Evolutionary conservation across 2,113 vertebrate genomes (phyloP), one percentile per base, ranked within the genome.

Genomic region (Sakesphorus luctuosus): DNA sequence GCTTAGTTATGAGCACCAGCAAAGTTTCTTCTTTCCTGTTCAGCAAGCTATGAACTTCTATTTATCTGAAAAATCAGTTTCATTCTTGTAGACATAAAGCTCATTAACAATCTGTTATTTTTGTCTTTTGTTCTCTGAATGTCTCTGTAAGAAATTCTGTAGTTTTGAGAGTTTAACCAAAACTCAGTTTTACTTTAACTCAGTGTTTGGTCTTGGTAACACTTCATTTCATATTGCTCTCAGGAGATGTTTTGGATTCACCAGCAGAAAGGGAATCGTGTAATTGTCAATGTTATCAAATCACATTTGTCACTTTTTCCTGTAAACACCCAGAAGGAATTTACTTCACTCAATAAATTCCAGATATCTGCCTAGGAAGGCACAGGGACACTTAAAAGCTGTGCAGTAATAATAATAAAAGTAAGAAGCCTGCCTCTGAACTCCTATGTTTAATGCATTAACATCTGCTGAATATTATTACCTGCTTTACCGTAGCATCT

Each of bases 261-360:
- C 40, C 69, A 72, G 49, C 36, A 76, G 55, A 84, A 91, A 85
- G 18, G 35, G 50, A 82, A 85, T 16, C 7, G 1, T 52, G 68
- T 56, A 86, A 92, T 71, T 55, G 79, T 59, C 89, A 76, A 12
- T 75, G 40, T 83, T 93, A 93, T 59, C 87, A 91, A 91, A 83
- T 76, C 89, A 87, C 25, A 72, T 82, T 97, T 94, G 84, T 87
- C 93, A 87, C 58, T 76, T 94, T 61, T 91, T 52, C 56, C 82
- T 71, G 56, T 90, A 88, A 97, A 92, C 55, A 84, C 62, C 73
- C 80, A 44, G 76, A 95, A 89, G 73, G 80, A 91, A 95, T 94
- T 83, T 92, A 94, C 38, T 84, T 66, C 61, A 52, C 68, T 95
- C 91, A 92, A 59, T 93, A 92, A 94, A 94, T 86, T 89, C 44